Evolutionary conservation across 2,888 invertebrate species (phyloP), one percentile per base, ranked within the genome.

Genomic region (Synergus umbraculus): DNA sequence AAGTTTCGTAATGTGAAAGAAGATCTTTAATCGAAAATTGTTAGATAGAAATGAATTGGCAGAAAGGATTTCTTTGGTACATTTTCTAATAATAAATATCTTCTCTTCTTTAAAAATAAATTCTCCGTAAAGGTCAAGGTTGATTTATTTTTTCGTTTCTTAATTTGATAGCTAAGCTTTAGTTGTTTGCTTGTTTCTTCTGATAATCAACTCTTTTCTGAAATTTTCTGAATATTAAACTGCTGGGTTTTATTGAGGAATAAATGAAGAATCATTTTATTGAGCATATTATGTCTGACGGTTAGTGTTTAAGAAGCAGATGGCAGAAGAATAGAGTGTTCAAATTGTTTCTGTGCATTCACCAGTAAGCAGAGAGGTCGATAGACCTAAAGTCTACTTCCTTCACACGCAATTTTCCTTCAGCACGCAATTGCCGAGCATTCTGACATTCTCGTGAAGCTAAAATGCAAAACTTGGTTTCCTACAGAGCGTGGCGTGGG

Each of bases 381-480:
- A 49, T 49, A 54, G 49, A 7, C 22, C 44, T 29, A 37, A 37
- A 37, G 15, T 69, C 49, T 69, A 69, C 49, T 66, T 66, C 66
- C 69, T 54, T 73, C 13, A 49, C n/a, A 37, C 54, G n/a, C 49
- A 29, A 46, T 69, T 73, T 73, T 54, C 37, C 29, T 49, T 73
- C 29, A 37, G 37, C 69, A 54, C 54, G 69, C 69, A 73, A 73
- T n/a, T 60, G 60, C 54, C 13, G n/a, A 54, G 54, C 46, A 69
- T 8, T 54, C 69, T 15, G 5, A 43, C 66, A 66, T 43, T 54
- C 69, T 15, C 69, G n/a, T 49, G 37, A 37, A 69, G 69, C 29
- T 49, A 69, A 69, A 69, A 69, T 37, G 69, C 49, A 49, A 69
- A 69, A 69, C 69, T 49, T 43, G 15, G 15, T n/a, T 66, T 66